A percentile compares a stretch with the other conserved stretches of the same genome.
These are phyloP conservation scores for Mythimna lalbum DNA, from an alignment of 2,888 invertebrate species.

Conservation along the genomic window DNA sequence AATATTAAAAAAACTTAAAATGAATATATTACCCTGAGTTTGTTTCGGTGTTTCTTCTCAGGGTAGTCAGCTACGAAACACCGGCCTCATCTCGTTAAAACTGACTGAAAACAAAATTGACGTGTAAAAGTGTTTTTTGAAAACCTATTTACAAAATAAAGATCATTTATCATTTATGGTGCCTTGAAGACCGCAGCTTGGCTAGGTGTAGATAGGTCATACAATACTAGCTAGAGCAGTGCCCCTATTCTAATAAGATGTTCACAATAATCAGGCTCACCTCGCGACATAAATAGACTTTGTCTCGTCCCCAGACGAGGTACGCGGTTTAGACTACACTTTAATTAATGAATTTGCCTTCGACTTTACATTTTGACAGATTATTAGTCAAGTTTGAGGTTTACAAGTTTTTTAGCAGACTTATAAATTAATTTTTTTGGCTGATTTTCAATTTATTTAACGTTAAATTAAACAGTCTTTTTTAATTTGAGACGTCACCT, in stretches of 20 bases:
- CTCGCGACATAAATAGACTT: conserved; percentile 67
- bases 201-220: conserved; percentile 14
- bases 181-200: not conserved
- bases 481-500: conserved; percentile 10
- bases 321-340: conserved; percentile 62
- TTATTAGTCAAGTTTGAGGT: conserved; percentile 50
- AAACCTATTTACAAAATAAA: too few species aligned
- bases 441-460: conserved; percentile 26
- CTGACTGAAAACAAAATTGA: too few species aligned
- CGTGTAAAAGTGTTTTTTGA: too few species aligned
- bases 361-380: conserved; percentile 66
- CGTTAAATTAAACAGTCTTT: conserved; percentile 11
- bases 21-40: not conserved
- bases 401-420: conserved; percentile 40
- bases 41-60: too few species aligned
- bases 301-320: conserved; percentile 72
- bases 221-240: conserved; percentile 45
- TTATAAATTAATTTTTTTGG: conserved; percentile 23
- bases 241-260: conserved; percentile 70
- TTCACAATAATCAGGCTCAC: conserved; percentile 72
- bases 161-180: too few species aligned
- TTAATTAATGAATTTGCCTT: conserved; percentile 72
- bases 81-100: too few species aligned
- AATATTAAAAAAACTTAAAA: not conserved
- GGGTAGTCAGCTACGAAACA: too few species aligned